Percentiles rank a stretch among this genome's conserved stretches.
Evolutionary conservation across 1,140 invertebrate species (phyloP).

Genomic region (Drosophila truncata): DNA sequence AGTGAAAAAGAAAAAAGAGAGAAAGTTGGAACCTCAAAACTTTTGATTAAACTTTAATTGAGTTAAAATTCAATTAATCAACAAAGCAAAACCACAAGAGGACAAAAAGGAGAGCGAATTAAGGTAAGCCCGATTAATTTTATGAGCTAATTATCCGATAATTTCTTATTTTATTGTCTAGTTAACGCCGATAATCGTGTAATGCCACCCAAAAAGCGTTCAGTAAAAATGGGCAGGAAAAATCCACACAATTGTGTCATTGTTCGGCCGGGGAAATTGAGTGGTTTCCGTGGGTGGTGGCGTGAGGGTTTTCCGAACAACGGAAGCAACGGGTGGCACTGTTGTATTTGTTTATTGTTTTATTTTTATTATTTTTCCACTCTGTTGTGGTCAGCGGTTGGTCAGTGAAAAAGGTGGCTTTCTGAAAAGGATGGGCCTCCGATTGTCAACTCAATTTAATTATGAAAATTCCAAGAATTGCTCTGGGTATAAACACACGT

Average conservation of each 20-base stretch:
- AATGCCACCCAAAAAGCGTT: constrained; percentile 31
- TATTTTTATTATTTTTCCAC: constrained; percentile 22
- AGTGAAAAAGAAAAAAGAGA: neutral
- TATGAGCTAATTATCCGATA: constrained; percentile 60
- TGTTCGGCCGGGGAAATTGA: constrained; percentile 9
- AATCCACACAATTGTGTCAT: constrained; percentile 45
- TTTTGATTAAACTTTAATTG: constrained; percentile 22
- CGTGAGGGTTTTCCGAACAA: neutral
- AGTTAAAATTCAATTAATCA: constrained; percentile 32
- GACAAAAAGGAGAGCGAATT: constrained; percentile 1
- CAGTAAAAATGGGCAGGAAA: constrained; percentile 3
- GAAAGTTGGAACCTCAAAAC: constrained; percentile 15
- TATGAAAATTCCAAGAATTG: constrained; percentile 29
- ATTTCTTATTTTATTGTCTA: constrained; percentile 67
- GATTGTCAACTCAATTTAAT: constrained; percentile 49
- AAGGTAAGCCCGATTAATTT: constrained; percentile 63
- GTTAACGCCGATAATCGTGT: constrained; percentile 64
- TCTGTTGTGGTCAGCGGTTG: constrained; percentile 44
- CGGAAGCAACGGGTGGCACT: constrained; percentile 23
- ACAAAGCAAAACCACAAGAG: constrained; percentile 14
- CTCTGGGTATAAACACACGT: constrained; percentile 12
- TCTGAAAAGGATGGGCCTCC: neutral
- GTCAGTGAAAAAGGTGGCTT: neutral
- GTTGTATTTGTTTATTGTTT: constrained; percentile 33
- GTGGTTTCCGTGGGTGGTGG: constrained; percentile 10